Evolutionary conservation across 2,797 vertebrate species (phyloP), one percentile per base, ranked within the genome.

Genomic region (Huso huso): DNA sequence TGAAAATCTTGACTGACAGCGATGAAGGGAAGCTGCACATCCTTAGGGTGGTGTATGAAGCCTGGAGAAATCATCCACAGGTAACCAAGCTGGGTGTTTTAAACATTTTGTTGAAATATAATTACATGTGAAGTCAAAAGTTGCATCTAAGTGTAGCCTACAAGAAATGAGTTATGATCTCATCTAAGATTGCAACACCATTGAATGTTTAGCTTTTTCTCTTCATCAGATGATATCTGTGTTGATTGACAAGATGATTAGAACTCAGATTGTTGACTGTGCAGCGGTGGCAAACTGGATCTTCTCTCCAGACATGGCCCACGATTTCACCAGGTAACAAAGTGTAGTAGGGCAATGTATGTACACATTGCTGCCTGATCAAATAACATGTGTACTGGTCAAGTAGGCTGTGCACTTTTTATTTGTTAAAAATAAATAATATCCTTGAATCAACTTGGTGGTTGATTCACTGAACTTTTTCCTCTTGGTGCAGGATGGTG

Each of bases 231-330:
- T 99, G 96, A 94, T 94, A 58, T 81, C 94, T 0, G 94, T 97
- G n/a, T 76, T 99, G 66, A 95, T 97, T 77, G 97, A 99, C 81
- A 99, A 99, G 82, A 89, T 99, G 92, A 92, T 99, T 67, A 92
- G 96, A 49, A 99, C 93, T 0, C 97, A 98, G 77, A 95, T 99
- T 50, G 96, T 99, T 48, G 95, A 99, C 81, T 99, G 97, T 67
- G 95, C 96, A 48, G 94, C 97, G 1, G 97, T 99, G 48, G 96
- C 96, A 75, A 99, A 97, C 79, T 99, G 97, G 97, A 93, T 99
- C 78, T 99, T 99, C 86, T 98, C 96, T 77, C 89, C 94, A 71
- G 95, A 97, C 68, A 91, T 99, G 73, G 93, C 94, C 61, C 95
- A 92, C 58, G 95, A 98, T 82, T 99, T 99, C 78, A 96, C 93